Conservation (phyloP, 2,888 invertebrate species). For the Emmelina monodactyla region DNA sequence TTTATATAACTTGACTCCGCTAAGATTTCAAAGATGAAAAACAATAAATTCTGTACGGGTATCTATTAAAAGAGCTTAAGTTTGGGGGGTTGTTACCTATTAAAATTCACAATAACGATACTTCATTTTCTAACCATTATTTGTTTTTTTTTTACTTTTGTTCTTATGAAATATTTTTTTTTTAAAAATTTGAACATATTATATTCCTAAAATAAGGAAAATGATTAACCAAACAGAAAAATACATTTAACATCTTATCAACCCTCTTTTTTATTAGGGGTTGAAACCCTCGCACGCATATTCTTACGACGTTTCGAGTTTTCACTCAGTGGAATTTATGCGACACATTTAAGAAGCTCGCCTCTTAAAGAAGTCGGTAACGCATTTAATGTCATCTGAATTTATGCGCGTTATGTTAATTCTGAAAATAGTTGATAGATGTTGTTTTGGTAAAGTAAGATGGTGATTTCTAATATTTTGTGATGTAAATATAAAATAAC, state of each 20-base stretch:
- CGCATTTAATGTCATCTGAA: constrained; percentile 54
- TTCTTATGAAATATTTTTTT: background rate
- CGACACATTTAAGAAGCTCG: constrained; percentile 55
- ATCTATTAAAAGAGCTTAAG: no score
- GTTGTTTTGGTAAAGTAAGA: constrained; percentile 22
- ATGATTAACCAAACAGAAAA: no score
- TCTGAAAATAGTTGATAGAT: constrained; percentile 45
- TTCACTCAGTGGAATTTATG: constrained; percentile 56
- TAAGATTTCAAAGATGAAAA: constrained; percentile 68
- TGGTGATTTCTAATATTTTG: no score
- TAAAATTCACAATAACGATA: no score
- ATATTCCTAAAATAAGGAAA: no score
- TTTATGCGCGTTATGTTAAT: constrained; percentile 53
- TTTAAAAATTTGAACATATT: background rate
- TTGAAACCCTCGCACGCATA: no score
- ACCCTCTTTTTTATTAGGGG: no score
- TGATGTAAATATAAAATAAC: no score
- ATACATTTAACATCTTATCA: no score
- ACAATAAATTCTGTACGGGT: constrained; percentile 63
- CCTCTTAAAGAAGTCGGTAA: constrained; percentile 55
- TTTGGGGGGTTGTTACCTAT: no score
- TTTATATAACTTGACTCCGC: constrained; percentile 65
- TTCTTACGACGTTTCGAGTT: no score
- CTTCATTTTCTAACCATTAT: no score
- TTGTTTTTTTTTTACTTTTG: background rate